Evolutionary conservation across 1,140 invertebrate genomes (phyloP), one percentile per base, ranked within the genome.

Genomic region (Holcopasites calliopsidis): DNA sequence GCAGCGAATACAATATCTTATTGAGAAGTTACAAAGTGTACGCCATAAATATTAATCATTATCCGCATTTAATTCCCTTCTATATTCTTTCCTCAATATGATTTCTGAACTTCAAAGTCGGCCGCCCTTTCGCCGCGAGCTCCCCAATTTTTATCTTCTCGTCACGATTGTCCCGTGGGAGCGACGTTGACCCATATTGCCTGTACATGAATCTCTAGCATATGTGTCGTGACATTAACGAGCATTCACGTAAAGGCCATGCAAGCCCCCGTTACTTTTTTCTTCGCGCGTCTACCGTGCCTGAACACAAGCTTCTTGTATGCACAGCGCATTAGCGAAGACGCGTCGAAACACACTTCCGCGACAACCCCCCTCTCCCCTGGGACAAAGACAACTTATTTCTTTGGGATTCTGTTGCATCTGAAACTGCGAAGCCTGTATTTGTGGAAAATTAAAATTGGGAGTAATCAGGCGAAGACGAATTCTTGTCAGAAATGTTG

Each of bases 281-380:
- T 69, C 54, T 64, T 8, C n/a, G 1, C 13, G 35, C n/a, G 23
- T 68, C 75, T 62, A 49, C 69, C 55, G 69, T 21, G 47, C 60
- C 57, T 60, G 35, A 60, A 60, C 55, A 54, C 42, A 28, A 18
- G 38, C 33, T 62, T 68, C 57, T 65, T 79, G 80, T 82, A 54
- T 80, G 52, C 71, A 49, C 33, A 35, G 47, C 69, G 68, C 71
- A 83, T 83, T 83, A 83, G 75, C 75, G 61, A 66, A 50, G 75
- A 78, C 70, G 62, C 70, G 61, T 38, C 40, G 50, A 60, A 54
- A 42, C 60, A 79, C 66, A 42, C 71, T 82, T 83, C 82, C 76
- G 76, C 57, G 52, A 23, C 76, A 76, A 76, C 44, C 16, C 40
- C n/a, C n/a, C n/a, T n/a, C n/a, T n/a, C n/a, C n/a, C 66, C 35